Evolutionary conservation across 1,140 invertebrate species (phyloP).

Genomic region (Hesperophylax magnus): DNA sequence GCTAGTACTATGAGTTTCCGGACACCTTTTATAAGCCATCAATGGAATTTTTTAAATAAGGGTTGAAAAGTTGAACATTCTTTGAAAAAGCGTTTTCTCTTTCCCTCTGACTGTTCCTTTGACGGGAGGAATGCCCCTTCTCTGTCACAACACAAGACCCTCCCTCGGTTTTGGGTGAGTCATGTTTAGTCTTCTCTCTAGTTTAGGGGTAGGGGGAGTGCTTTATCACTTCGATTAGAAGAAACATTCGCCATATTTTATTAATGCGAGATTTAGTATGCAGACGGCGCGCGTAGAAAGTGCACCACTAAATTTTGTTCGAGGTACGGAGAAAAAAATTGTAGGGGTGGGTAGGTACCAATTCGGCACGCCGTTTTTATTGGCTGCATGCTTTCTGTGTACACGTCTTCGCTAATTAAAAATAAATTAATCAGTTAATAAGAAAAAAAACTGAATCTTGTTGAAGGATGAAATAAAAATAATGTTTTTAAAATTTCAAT

Average conservation of each 20-base stretch:
- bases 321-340: background rate
- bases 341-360: too few species aligned
- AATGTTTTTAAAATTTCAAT: too few species aligned
- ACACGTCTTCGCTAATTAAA: background rate
- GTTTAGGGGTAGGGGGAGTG: constrained; percentile 42
- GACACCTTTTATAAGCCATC: background rate
- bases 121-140: constrained; percentile 13
- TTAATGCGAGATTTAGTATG: constrained; percentile 31
- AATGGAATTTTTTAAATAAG: background rate
- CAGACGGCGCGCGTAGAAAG: constrained; percentile 3
- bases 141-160: constrained; percentile 22
- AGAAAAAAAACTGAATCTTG: too few species aligned
- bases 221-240: constrained; percentile 45
- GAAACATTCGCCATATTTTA: constrained; percentile 18
- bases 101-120: constrained; percentile 19
- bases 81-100: background rate
- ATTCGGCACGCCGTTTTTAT: background rate
- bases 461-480: too few species aligned
- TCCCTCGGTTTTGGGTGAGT: constrained; percentile 27
- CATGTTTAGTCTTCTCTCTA: constrained; percentile 50
- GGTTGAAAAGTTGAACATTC: background rate
- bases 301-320: constrained; percentile 17
- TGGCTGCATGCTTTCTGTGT: background rate
- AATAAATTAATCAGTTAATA: too few species aligned
- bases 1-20: too few species aligned